Evolutionary conservation across 2,797 vertebrate species (phyloP), one percentile per base, ranked within the genome.

Genomic region (Steatocranus sp.): DNA sequence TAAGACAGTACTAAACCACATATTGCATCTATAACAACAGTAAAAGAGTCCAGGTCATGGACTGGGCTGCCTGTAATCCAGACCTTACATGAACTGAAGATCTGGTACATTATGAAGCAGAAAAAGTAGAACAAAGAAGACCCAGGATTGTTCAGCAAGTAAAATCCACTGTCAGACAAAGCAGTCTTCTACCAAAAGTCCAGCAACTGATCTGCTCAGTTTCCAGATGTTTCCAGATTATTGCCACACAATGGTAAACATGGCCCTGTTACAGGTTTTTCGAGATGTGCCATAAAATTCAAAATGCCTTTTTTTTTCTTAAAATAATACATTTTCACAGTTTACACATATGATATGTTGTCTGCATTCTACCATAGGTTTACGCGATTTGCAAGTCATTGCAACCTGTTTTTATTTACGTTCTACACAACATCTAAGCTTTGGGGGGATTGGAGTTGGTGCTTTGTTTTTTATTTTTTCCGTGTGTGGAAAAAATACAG

Each of bases 311-410:
- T 61, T 58, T 58, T 56, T 11, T 34, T 0, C 56, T 34, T 61
- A 34, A 61, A 11, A 11, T 34, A n/a, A n/a, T 34, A 61, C 17
- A 7, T 61, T 61, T 61, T 61, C 17, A 34, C 2, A 5, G 11
- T 61, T 61, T 61, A 61, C 30, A 34, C 30, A 34, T 30, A 5
- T 56, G 14, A 56, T 56, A 27, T 34, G 30, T 61, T 34, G 30
- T 61, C 30, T 34, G 10, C 6, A 61, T n/a, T 61, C 6, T 61
- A 61, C 0, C 0, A 61, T 61, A 34, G 30, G 9, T 61, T 61
- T 58, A 34, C 0, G 3, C 0, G 5, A 58, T 58, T 58, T 32
- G 27, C 27, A 58, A 0, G 6, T 32, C 54, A 58, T n/a, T 32
- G 54, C 10, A 61, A 32, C 10, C 10, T 61, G 30, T 61, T 34